Base-by-base conservation (phyloP, 2,113 vertebrate species). In the Odontophorus gujanensis region DNA sequence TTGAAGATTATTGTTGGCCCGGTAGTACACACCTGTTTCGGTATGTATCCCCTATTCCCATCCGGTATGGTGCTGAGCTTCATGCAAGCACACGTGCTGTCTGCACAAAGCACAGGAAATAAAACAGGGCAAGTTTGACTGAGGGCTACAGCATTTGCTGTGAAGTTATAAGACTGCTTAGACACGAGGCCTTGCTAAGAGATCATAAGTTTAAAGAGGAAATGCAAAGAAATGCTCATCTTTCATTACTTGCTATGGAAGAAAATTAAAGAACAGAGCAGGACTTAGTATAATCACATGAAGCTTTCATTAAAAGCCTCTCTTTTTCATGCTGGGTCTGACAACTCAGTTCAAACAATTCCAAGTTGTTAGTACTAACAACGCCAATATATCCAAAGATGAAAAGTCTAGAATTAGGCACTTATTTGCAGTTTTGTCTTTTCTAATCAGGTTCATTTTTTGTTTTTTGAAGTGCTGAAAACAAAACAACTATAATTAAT, bases 321-420 rank as follows among this genome's bases (percentile, higher is more conserved):
- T 25, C 40, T 12, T 85, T 92, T 82, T 73, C 48, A 87, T 1
- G 1, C 30, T 57, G 45, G 36, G 50, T 80, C 80, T 77, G 50
- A 85, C 72, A 93, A 78, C 34, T 38, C 47, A n/a, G 63, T 83
- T 82, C 72, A 77, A 92, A 66, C n/a, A 83, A 40, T 48, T 53
- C 36, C 36, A 13, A 48, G 50, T 32, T 68, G 28, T 61, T 80
- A 81, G 36, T 57, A 83, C 36, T 80, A 87, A 87, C 43, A 87
- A 76, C 87, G 59, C 20, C n/a, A 76, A 40, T 58, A 73, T 87
- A 90, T 83, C n/a, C 55, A 66, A 66, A 90, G 18, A 90, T 57
- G 82, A 94, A 80, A 92, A 93, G 26, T 24, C 4, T 50, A 50
- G 13, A 78, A 67, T 66, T n/a, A 63, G 17, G 12, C 22, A 85